A percentile compares a stretch with the other conserved stretches of the same genome.
Conservation (phyloP, 2,113 vertebrate species). For the Oceanodroma tethys region DNA sequence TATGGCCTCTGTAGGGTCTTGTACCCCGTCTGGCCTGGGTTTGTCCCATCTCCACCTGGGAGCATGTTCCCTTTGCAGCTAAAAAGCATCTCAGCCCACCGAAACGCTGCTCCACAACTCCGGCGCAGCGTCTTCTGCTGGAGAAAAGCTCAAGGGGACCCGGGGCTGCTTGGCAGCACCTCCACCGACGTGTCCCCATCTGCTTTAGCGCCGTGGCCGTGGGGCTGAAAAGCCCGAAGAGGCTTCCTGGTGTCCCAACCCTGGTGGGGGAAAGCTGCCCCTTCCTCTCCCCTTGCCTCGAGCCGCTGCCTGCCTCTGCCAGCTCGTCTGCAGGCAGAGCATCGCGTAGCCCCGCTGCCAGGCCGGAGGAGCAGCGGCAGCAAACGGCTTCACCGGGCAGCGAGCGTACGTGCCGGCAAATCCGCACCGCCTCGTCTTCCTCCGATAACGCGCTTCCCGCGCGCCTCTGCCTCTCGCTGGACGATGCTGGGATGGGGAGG, state of each 20-base stretch:
- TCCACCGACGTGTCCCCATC: background rate
- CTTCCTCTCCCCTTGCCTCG: background rate
- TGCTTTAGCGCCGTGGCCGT: background rate
- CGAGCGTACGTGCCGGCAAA: background rate
- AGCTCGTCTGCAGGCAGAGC: background rate
- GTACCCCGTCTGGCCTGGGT: background rate
- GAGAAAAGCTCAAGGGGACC: background rate
- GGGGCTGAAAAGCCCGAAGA: background rate
- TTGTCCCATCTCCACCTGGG: background rate
- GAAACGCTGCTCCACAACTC: background rate
- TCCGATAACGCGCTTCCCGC: fast-evolving
- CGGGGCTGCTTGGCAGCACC: background rate
- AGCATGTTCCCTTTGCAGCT: background rate
- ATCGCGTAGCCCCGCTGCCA: fast-evolving
- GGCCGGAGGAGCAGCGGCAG: background rate
- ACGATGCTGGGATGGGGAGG: background rate
- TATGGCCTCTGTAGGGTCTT: background rate
- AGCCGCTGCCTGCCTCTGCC: background rate
- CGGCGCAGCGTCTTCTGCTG: background rate
- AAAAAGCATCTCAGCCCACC: background rate
- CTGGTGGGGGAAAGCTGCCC: fast-evolving
- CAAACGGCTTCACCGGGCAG: fast-evolving
- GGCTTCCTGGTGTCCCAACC: background rate
- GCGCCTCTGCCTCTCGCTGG: background rate
- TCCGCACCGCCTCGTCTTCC: background rate